Percentiles rank a stretch among this genome's conserved stretches.
Conservation (phyloP, 53 echinoderm and acorn worm species). For the Henricia sp. region DNA sequence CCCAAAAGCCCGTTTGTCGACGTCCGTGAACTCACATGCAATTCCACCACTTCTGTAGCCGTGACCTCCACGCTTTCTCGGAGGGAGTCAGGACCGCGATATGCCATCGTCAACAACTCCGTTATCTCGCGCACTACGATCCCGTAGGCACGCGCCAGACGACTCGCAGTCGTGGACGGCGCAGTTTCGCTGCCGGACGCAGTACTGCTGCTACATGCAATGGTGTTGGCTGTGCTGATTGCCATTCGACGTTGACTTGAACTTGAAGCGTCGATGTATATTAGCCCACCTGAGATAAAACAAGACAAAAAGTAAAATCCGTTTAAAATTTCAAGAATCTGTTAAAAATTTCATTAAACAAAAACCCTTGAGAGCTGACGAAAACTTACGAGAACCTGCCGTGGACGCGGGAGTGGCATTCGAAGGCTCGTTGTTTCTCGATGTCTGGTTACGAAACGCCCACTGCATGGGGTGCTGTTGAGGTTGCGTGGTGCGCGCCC, state of each 20-base stretch:
- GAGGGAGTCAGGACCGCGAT: constrained; percentile 79
- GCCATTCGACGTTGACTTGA: constrained; percentile 82
- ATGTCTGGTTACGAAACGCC: constrained; percentile 85
- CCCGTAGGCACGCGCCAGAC: constrained; percentile 88
- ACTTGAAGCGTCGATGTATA: constrained; percentile 97
- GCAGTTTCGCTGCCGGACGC: constrained; percentile 65
- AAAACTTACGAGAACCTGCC: constrained; percentile 37
- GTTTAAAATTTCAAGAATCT: too few relatives aligned
- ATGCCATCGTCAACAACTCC: constrained; percentile 78
- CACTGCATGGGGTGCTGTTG: constrained; percentile 91
- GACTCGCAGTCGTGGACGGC: constrained; percentile 91
- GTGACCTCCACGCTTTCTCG: constrained; percentile 84
- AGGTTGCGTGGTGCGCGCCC: constrained; percentile 73
- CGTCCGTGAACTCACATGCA: constrained; percentile 92
- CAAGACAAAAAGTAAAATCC: too few relatives aligned
- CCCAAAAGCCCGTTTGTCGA: too few relatives aligned
- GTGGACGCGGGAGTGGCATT: constrained; percentile 37
- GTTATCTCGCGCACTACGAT: constrained; percentile 91
- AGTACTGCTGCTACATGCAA: constrained; percentile 51
- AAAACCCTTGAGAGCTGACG: too few relatives aligned
- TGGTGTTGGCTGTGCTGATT: constrained; percentile 73
- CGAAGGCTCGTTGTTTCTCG: constrained; percentile 40
- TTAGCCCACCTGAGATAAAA: constrained; percentile 66
- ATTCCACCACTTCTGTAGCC: constrained; percentile 68
- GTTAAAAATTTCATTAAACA: too few relatives aligned